Evolutionary conservation across 2,888 invertebrate species (phyloP), one percentile per base, ranked within the genome.

Genomic region (Scaptomyza parva): DNA sequence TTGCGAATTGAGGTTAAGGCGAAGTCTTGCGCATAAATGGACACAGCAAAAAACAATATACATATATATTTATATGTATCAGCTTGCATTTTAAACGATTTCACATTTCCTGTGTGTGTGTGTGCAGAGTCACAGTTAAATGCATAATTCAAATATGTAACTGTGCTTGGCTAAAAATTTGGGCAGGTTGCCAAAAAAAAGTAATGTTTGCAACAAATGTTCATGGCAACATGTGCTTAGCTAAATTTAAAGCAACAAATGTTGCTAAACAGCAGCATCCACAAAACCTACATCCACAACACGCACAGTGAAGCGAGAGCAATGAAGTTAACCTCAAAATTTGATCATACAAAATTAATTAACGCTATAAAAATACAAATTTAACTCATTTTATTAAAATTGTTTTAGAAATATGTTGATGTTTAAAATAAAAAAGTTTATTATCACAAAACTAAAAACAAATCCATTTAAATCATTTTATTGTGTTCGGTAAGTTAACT

Each of bases 21-120:
- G 37, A 59, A 59, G 65, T 55, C 37, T 55, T 12, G 52, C 58
- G 62, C 59, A 55, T 60, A 69, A 66, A 67, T 66, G 55, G 62
- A n/a, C 54, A 37, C 39, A 40, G 6, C 24, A 26, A 26, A 26
- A 28, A 28, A 28, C 9, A 37, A 12, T 18, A n/a, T n/a, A n/a
- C n/a, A n/a, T 37, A 37, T 33, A 12, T 41, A 20, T 11, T 47
- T 26, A 17, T 14, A 18, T 43, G 24, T 52, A 14, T 48, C 20
- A 12, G 14, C 30, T 18, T 18, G 12, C 28, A 18, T 48, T 43
- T 47, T 37, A 48, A 45, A 37, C 33, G 17, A 41, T 35, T 59
- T 68, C 40, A 54, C 48, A 59, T 68, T 74, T 72, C 69, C 69
- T 72, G 74, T 72, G 67, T 54, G n/a, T 72, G 74, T 72, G 67